phyloP scores from a whole-genome alignment of 2,113 vertebrate genomes.

The Chloropsis cyanopogon region DNA sequence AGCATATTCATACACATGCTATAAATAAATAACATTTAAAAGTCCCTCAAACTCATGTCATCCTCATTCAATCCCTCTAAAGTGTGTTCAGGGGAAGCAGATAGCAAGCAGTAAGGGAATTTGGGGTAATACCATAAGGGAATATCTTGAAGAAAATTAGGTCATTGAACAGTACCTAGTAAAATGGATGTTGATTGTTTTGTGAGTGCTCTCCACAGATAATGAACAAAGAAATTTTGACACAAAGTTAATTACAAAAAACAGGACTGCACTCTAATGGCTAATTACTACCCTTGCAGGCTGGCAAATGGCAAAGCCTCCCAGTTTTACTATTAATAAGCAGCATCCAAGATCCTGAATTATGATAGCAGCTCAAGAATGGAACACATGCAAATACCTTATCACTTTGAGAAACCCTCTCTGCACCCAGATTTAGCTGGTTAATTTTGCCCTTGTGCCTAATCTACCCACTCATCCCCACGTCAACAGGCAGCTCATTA shows the following conservation, averaged over 20 bases:
- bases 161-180: background rate
- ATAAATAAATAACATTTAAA: background rate
- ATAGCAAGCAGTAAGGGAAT: background rate
- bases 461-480: background rate
- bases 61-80: background rate
- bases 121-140: background rate
- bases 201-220: slow-evolving; percentile 25
- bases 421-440: background rate
- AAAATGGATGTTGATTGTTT: slow-evolving; percentile 5
- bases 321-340: slow-evolving; percentile 35
- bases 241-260: slow-evolving; percentile 60
- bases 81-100: background rate
- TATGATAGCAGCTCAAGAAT: background rate
- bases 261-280: background rate
- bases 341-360: background rate
- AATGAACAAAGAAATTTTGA: slow-evolving; percentile 42
- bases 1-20: fast-evolving
- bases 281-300: slow-evolving; percentile 28
- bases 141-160: background rate
- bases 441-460: background rate
- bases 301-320: slow-evolving; percentile 30
- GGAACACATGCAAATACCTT: background rate
- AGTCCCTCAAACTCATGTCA: background rate
- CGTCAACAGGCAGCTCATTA: background rate
- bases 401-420: background rate